Evolutionary conservation across 2,113 vertebrate genomes (phyloP), one percentile per base, ranked within the genome.

Genomic region (Rhagologus leucostigma): DNA sequence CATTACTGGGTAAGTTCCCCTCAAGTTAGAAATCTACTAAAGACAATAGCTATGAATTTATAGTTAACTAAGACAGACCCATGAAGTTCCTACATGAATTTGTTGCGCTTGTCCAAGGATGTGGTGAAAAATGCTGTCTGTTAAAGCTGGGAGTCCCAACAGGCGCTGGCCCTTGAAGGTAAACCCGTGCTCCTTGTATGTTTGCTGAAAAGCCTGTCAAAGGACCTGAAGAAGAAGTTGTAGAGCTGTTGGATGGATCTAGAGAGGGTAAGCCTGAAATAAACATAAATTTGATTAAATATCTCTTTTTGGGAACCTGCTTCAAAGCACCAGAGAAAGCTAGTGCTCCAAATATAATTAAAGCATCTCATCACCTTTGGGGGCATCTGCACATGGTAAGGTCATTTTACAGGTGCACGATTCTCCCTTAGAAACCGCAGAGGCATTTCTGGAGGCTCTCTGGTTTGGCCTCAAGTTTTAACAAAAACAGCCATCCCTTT

Each of bases 121-220:
- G 99, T 95, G 99, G 99, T 91, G 99, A 99, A 98, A 99, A 99
- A 99, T 99, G 99, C 98, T 99, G 99, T 98, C 99, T 99, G 98
- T 98, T 99, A 98, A 99, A 99, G 85, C 99, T 99, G 89, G 99
- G 99, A 74, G 99, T 98, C 92, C 99, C 99, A 93, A 99, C 98
- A 79, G 98, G 97, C 87, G 98, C 98, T 88, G 99, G 99, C 94
- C 99, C 98, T 94, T 99, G 99, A 95, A 99, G 98, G 97, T 99
- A 99, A 98, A 99, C 99, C 75, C 99, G 99, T 94, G 98, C 99
- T 97, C 98, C 99, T 97, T 99, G 98, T 97, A 99, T 99, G 97
- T 98, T 98, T 96, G 98, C 98, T 98, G 99, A 98, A 98, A 99
- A 99, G 98, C 98, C 99, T 97, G 99, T 98, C 98, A 99, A 98